phyloP scores from a whole-genome alignment of 2,113 vertebrate species.

The Barbus barbus region DNA sequence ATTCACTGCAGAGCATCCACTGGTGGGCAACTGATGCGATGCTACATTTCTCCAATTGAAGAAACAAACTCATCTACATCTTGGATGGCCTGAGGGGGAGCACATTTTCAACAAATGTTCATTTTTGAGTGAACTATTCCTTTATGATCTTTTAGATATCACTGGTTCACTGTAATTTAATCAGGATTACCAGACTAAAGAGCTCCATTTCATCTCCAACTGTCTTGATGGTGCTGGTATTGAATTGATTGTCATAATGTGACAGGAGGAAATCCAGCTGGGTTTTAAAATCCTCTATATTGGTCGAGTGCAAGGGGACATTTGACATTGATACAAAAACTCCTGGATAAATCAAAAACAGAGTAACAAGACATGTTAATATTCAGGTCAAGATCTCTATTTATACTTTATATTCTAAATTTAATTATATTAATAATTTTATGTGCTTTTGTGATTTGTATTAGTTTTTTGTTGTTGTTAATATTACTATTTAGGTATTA shows the following conservation, averaged over 20 bases:
- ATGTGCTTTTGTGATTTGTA: no score
- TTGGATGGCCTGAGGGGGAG: no score
- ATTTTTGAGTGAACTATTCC: background rate
- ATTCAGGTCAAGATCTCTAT: no score
- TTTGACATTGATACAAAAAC: conserved; percentile 17
- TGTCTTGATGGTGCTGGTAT: conserved; percentile 63
- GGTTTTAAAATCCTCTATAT: conserved; percentile 66
- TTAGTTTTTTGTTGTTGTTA: no score
- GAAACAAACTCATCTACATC: no score
- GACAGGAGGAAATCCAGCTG: conserved; percentile 71
- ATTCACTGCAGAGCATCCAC: background rate
- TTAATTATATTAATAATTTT: no score
- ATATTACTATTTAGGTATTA: no score
- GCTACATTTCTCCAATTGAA: no score
- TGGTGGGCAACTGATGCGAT: background rate
- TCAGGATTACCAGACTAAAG: conserved; percentile 66
- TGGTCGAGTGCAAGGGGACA: conserved; percentile 60
- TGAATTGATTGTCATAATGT: conserved; percentile 66
- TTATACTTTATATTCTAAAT: no score
- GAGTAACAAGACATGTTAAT: no score
- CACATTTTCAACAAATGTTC: background rate
- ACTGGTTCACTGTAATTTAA: background rate
- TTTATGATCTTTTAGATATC: background rate
- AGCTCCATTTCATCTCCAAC: conserved; percentile 72
- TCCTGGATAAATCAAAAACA: conserved; percentile 53